A percentile compares a stretch with the other conserved stretches of the same genome.
Conservation (phyloP, 2,797 vertebrate species). For the Psittacula derbiana region DNA sequence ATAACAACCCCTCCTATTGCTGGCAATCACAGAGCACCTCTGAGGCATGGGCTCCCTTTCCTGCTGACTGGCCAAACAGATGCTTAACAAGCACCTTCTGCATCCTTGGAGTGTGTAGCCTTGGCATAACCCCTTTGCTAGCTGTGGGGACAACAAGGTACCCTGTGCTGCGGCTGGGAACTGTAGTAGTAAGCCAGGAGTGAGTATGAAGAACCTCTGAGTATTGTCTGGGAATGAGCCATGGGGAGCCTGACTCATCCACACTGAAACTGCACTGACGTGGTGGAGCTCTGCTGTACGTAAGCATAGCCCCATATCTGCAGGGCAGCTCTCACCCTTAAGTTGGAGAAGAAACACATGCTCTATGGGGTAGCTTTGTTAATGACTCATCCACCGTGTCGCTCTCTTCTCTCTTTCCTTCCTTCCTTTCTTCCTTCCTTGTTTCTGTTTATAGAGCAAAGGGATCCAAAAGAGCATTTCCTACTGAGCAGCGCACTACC, state of each 20-base stretch:
- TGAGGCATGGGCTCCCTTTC: not conserved
- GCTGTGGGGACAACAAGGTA: not conserved
- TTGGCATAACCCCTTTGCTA: not conserved
- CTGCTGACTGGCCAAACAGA: not conserved
- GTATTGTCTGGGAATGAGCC: not conserved
- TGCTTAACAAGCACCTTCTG: not conserved
- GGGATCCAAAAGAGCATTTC: constrained; percentile 3
- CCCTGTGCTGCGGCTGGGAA: not conserved
- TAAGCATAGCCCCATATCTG: not conserved
- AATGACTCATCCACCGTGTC: not conserved
- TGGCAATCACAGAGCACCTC: not conserved
- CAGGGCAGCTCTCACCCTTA: not conserved
- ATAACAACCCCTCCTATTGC: not conserved
- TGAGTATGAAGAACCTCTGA: not conserved
- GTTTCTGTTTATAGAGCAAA: constrained; percentile 36
- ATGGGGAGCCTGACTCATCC: not conserved
- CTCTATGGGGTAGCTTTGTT: not conserved
- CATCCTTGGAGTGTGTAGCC: not conserved
- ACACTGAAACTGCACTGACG: not conserved
- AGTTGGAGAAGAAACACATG: not conserved
- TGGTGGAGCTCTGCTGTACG: not conserved
- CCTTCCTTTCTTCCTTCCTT: constrained; percentile 15
- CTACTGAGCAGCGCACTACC: not conserved
- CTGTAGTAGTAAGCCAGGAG: not conserved
- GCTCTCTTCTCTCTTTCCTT: not conserved